Evolutionary conservation across 2,113 vertebrate species (phyloP).

Genomic region (Megaceryle torquata): DNA sequence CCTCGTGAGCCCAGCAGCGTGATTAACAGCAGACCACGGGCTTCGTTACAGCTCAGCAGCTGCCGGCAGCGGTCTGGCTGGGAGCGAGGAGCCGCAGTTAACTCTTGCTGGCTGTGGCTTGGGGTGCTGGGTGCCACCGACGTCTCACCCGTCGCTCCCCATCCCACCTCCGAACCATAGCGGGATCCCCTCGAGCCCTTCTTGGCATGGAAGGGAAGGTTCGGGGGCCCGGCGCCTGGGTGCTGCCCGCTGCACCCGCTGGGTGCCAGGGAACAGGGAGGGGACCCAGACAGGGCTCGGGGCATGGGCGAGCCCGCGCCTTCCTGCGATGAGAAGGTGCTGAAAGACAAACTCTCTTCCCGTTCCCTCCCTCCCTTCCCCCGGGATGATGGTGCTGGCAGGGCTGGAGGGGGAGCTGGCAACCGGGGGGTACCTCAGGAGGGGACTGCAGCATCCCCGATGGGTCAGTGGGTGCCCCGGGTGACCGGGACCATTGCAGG

Average conservation of each 20-base stretch:
- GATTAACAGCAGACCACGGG: not conserved
- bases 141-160: no score
- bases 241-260: not conserved
- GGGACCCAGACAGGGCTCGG: constrained; percentile 47
- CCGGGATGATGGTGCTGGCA: not conserved
- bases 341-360: not conserved
- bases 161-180: rapidly evolving
- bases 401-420: not conserved
- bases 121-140: not conserved
- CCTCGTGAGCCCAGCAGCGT: not conserved
- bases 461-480: not conserved
- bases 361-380: not conserved
- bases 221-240: not conserved
- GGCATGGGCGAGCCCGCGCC: constrained; percentile 28
- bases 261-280: constrained; percentile 54
- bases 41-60: not conserved
- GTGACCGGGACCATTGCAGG: rapidly evolving
- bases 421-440: rapidly evolving
- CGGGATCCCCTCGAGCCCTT: rapidly evolving
- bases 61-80: not conserved
- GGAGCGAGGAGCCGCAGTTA: rapidly evolving
- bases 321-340: constrained; percentile 36
- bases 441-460: not conserved
- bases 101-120: not conserved
- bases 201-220: rapidly evolving